Evolutionary conservation across 2,113 vertebrate species (phyloP).

Genomic region (Gambusia affinis): DNA sequence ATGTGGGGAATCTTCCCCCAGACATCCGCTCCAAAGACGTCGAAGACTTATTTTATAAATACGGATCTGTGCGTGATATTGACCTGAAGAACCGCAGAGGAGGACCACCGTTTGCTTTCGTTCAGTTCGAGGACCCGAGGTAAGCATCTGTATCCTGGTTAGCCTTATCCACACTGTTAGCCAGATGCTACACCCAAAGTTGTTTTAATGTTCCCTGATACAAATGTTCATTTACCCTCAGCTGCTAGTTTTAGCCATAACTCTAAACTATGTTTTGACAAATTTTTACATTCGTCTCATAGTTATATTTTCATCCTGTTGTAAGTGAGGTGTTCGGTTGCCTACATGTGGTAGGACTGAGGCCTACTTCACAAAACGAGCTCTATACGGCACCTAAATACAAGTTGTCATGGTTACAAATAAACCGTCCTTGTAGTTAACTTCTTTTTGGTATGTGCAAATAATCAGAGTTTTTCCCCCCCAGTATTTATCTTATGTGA

Average conservation of each 20-base stretch:
- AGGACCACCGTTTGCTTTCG: slow-evolving; percentile 88
- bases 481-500: too few species aligned
- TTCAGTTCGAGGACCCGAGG: slow-evolving; percentile 85
- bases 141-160: slow-evolving; percentile 41
- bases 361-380: neutral
- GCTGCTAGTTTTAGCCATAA: neutral
- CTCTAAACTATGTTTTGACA: neutral
- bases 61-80: slow-evolving; percentile 89
- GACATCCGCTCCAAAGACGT: slow-evolving; percentile 90
- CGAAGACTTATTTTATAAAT: slow-evolving; percentile 91
- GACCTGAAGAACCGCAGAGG: slow-evolving; percentile 91
- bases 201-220: neutral
- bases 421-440: neutral
- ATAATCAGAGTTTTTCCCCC: too few species aligned
- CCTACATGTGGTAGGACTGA: neutral
- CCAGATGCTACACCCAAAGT: neutral
- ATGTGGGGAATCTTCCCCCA: slow-evolving; percentile 90
- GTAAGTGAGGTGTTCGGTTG: neutral
- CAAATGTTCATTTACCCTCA: neutral
- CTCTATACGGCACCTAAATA: neutral
- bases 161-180: neutral
- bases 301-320: neutral
- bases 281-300: neutral
- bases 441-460: too few species aligned
- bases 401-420: neutral